These are phyloP conservation scores for Camelus dromedarius DNA, from an alignment of 2,113 vertebrate species.

Conservation along the genomic window DNA sequence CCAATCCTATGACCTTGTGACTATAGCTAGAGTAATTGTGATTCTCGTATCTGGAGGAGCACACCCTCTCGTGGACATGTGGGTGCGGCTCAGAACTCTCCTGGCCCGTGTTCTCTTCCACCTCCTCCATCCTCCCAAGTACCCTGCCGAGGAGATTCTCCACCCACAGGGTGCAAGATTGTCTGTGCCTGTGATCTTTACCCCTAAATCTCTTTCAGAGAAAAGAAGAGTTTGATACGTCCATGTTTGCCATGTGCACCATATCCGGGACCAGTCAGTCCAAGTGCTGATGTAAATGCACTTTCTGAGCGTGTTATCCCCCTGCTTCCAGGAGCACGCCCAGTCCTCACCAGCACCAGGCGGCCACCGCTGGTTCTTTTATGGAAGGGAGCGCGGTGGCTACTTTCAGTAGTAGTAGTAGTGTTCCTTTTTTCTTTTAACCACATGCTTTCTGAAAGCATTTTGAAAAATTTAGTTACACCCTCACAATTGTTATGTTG, in stretches of 20 bases:
- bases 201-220: not conserved
- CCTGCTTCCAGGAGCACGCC: not conserved
- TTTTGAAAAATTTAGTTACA: conserved; percentile 50
- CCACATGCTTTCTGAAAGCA: conserved; percentile 25
- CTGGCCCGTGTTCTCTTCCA: not conserved
- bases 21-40: not conserved
- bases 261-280: not conserved
- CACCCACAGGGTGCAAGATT: not conserved
- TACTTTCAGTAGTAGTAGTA: not conserved
- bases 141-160: not conserved
- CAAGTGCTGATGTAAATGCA: not conserved
- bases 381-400: not conserved
- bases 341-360: not conserved
- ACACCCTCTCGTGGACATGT: not conserved
- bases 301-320: not conserved
- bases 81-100: not conserved
- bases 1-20: not conserved
- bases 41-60: not conserved
- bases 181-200: not conserved
- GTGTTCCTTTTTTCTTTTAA: not conserved
- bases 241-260: not conserved
- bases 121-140: not conserved
- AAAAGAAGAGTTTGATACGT: not conserved
- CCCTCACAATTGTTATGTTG: conserved; percentile 16
- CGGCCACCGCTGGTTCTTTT: not conserved